phyloP scores from a whole-genome alignment of 1,140 invertebrate genomes.

The Nephila pilipes region DNA sequence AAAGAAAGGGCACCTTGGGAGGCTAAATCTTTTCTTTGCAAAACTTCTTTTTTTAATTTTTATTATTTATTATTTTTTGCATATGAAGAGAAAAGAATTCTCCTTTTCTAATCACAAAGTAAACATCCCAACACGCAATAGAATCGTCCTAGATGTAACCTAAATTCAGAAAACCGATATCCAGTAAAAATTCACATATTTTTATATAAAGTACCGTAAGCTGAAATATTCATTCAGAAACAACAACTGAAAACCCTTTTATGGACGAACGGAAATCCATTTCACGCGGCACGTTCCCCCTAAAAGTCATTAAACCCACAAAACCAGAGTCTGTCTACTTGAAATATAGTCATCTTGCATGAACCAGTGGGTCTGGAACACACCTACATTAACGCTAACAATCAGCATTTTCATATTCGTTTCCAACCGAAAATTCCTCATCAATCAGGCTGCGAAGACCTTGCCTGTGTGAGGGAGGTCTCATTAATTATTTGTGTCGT shows the following conservation, averaged over 20 bases:
- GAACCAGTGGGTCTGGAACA: background rate
- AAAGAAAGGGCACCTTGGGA: no score
- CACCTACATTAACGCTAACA: background rate
- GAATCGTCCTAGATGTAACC: no score
- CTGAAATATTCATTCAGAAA: background rate
- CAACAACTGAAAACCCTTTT: background rate
- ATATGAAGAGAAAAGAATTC: no score
- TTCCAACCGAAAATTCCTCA: conserved; percentile 26
- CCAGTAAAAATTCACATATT: background rate
- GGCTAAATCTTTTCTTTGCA: no score
- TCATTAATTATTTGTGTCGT: conserved; percentile 63
- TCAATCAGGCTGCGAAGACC: conserved; percentile 33
- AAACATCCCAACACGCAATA: no score
- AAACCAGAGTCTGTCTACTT: background rate
- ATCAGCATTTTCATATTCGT: conserved; percentile 23
- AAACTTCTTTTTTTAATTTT: no score
- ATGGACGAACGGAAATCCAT: background rate
- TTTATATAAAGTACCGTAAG: background rate
- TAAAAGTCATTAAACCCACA: conserved; percentile 7
- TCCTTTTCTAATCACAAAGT: no score
- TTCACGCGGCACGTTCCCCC: background rate
- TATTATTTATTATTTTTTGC: no score
- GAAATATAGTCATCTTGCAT: background rate
- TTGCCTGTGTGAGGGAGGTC: background rate
- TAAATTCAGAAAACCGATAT: background rate